Conservation (phyloP, 2,113 vertebrate genomes). For the Junco hyemalis region DNA sequence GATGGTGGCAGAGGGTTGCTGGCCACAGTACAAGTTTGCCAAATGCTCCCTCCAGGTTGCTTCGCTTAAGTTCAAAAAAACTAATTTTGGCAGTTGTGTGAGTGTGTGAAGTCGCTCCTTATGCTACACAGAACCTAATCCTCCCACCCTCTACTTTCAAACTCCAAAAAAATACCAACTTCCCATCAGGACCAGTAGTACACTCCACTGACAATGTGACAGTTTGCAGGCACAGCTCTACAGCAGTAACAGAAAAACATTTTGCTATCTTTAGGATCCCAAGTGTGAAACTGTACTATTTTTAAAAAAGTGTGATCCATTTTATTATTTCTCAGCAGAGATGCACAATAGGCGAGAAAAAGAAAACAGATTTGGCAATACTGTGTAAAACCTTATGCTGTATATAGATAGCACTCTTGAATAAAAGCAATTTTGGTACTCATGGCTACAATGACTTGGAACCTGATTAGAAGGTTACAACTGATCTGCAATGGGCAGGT, state of each 20-base stretch:
- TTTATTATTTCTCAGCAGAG: conserved; percentile 4
- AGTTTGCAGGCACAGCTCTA: not conserved
- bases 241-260: not conserved
- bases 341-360: not conserved
- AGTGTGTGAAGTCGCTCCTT: not conserved
- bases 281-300: not conserved
- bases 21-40: not conserved
- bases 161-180: not conserved
- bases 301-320: not conserved
- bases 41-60: not conserved
- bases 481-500: not conserved
- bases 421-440: not conserved
- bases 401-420: not conserved
- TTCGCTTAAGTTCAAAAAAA: not conserved
- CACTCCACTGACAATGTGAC: not conserved
- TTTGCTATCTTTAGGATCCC: conserved; percentile 9
- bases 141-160: not conserved
- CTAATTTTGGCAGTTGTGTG: not conserved
- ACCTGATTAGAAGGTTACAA: not conserved
- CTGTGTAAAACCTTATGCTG: not conserved
- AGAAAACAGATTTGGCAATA: not conserved
- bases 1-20: not conserved
- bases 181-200: not conserved
- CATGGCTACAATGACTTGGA: not conserved
- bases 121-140: not conserved